Base-by-base conservation (phyloP, 2,888 invertebrate species). In the Morpho achilles region DNA sequence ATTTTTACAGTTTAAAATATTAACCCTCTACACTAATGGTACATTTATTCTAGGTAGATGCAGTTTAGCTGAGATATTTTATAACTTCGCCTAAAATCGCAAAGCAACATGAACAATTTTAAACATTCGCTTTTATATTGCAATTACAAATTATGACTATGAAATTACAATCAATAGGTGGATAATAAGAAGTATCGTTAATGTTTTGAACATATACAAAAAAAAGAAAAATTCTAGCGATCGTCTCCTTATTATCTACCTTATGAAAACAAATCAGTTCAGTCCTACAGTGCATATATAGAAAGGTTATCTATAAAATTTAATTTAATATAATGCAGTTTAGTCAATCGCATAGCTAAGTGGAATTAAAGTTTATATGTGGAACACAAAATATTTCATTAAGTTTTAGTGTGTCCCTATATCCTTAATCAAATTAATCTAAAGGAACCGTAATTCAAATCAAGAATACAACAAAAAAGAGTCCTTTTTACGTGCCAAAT, bases 11-110 rank as follows among this genome's bases (percentile, higher is more conserved):
- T 51, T 45, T 61, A 61, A 61, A 54, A 53, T 58, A 58, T 58
- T 51, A 58, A 48, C 58, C 48, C 32, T 47, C 50, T 2, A 32
- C 32, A 5, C 32, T 32, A 58, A 54, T 58, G 43, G 60, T 61
- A 55, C 46, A 56, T 53, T 50, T 53, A 58, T 58, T 61, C 56
- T 56, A 42, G 48, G 47, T 51, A 56, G 50, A 42, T 60, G 60
- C 53, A 60, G 58, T 50, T 32, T 58, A n/a, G 67, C 68, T 62
- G 61, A 62, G 67, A 61, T 68, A 65, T 63, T 70, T 73, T 67
- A 71, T 67, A 69, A 71, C 46, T 61, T 64, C 65, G 62, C 67
- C 66, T 56, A 50, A 63, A 82, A 74, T 82, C 79, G 84, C 85
- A 71, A 63, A 74, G 83, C 82, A 44, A 39, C 51, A 57, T 50